Evolutionary conservation across 2,113 vertebrate genomes (phyloP), one percentile per base, ranked within the genome.

Genomic region (Megaceryle maxima): DNA sequence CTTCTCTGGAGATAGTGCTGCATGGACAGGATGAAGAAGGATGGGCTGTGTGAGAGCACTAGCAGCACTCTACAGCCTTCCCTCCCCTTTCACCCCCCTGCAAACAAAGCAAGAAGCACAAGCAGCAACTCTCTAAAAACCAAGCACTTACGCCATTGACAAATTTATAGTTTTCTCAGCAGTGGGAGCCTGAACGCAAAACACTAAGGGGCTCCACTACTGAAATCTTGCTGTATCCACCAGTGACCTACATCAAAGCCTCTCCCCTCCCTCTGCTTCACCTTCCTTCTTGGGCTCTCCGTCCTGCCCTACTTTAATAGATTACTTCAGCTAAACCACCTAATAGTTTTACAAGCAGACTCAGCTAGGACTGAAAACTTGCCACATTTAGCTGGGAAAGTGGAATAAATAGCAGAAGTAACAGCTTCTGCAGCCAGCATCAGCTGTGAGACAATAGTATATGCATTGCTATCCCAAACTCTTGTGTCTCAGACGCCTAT

Each of bases 251-350:
- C 86, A 94, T 93, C 66, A 66, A 73, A 37, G 62, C 44, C 26
- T 90, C 66, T 89, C 77, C 57, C 64, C 83, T 93, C 55, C 70
- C 59, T 89, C 82, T 16, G 39, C 64, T 93, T 96, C 91, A 96
- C 95, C 94, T 90, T 96, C 88, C 39, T 90, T 51, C 92, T 57
- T 25, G 25, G 37, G 69, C 74, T 84, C 81, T 80, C 94, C 2
- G 4, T 91, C 91, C 92, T 96, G 94, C 81, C 94, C 96, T 95
- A 94, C 95, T 97, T 95, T 96, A 91, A 31, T 2, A 84, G 48
- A 95, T 96, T 96, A 96, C 77, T 96, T 91, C 70, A 83, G 87
- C 88, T 94, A 95, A 96, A 95, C 57, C 50, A 2, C 11, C 0
- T 91, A 90, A 92, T 31, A 91, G 94, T 91, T 96, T 96, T 89